Evolutionary conservation across 2,797 vertebrate genomes (phyloP), one percentile per base, ranked within the genome.

Genomic region (Delichon dasypus): DNA sequence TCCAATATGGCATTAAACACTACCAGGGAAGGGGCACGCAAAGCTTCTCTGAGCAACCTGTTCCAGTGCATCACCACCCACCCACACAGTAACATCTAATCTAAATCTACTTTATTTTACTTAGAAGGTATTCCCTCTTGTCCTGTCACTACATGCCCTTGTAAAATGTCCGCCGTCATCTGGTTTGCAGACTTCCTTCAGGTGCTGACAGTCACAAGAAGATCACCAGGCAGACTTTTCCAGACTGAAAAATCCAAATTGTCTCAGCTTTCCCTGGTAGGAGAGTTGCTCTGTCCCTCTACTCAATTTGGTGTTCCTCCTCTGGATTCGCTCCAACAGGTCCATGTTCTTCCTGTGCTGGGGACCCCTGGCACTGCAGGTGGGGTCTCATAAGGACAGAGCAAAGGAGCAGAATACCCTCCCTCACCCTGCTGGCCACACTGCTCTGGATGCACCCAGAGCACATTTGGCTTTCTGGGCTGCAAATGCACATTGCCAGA

Each of bases 371-470:
- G 12, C 7, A 6, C 11, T 38, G 1, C 20, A 57, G 27, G 4
- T 25, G 44, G 2, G 8, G 3, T 55, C 16, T 70, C 27, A 44
- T 4, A 3, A 68, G 16, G 11, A 4, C 19, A 30, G 13, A 65
- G 16, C 0, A 62, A 30, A 82, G 32, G 14, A 6, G 23, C 9
- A 29, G 27, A 82, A 44, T 44, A 5, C 6, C 7, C 27, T 82
- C 19, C 18, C 13, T 76, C 0, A 0, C 10, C 7, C 23, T 65
- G 17, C 29, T 65, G 51, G 1, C 21, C 29, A 58, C 1, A 0
- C 5, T 16, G 15, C 29, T 45, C 10, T 65, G 40, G 11, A 1
- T 34, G 21, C 17, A 40, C 38, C 21, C 17, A 26, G 36, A 42
- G 29, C 16, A 29, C 3, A 1, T 21, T 51, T 40, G 14, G 25